These are phyloP conservation scores for Hippolais icterina DNA, from an alignment of 2,113 vertebrate genomes.

Conservation along the genomic window DNA sequence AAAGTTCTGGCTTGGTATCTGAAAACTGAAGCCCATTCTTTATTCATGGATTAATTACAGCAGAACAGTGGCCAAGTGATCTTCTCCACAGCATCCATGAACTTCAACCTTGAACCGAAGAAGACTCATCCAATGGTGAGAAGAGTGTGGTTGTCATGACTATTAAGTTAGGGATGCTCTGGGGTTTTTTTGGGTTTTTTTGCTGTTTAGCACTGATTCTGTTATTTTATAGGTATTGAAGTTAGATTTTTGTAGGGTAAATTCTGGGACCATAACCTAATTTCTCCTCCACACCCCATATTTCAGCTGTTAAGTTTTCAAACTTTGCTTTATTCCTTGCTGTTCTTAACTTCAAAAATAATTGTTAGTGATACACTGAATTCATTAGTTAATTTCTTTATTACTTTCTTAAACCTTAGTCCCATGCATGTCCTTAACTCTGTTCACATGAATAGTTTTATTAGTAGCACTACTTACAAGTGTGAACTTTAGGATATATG, in stretches of 20 bases:
- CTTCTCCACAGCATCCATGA: background rate
- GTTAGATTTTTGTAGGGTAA: background rate
- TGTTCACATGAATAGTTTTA: background rate
- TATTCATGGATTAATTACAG: slow-evolving; percentile 48
- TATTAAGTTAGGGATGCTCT: background rate
- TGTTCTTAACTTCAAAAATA: background rate
- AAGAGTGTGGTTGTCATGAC: background rate
- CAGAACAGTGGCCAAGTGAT: slow-evolving; percentile 2
- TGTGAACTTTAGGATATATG: background rate
- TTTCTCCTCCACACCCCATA: background rate
- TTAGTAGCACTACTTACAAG: background rate
- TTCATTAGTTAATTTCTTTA: background rate
- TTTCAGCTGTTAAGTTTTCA: slow-evolving; percentile 1
- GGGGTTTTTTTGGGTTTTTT: background rate
- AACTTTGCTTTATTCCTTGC: background rate
- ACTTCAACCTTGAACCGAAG: background rate
- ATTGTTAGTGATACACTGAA: background rate
- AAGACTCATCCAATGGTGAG: slow-evolving; percentile 41
- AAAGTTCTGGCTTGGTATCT: background rate
- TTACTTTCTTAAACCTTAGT: background rate
- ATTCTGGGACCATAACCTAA: background rate
- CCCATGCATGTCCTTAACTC: background rate
- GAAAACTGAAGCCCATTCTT: slow-evolving; percentile 39
- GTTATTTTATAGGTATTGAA: background rate
- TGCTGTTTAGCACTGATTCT: background rate